Base-by-base conservation (phyloP, 2,797 vertebrate species). In the Eulemur mongoz region DNA sequence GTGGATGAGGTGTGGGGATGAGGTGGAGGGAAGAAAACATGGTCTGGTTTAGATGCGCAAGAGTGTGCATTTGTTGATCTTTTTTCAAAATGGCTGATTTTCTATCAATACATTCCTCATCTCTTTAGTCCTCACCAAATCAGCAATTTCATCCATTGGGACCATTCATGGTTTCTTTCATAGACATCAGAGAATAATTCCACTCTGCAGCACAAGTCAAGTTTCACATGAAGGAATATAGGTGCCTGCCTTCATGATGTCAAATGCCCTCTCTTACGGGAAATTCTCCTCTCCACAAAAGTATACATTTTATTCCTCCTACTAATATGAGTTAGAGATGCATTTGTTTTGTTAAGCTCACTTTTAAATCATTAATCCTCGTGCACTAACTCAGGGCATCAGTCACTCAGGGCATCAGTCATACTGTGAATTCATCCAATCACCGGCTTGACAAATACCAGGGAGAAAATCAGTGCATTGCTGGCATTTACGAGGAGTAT, bases 311-410 rank as follows among this genome's bases (percentile, higher is more conserved):
- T 32, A 50, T 4, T 59, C 23, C 23, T 79, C 63, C 48, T 52
- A 13, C 4, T 6, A 93, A 87, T 89, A 52, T 61, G 27, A 92
- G 81, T 75, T 79, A 18, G n/a, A 93, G 32, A 61, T 72, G 79
- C 27, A 18, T 85, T 88, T 92, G 17, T 63, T 94, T 95, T 69
- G 59, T 25, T 81, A 63, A 25, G 4, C 27, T 82, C 22, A 38
- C 10, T 87, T 97, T 95, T 73, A 96, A 91, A 43, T 82, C 70
- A 83, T 75, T 91, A 93, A 85, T 61, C 38, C 10, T 84, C 69
- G 32, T 40, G 27, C 75, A 67, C 18, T 88, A 48, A 92, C 27
- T 17, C 32, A 38, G 54, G 70, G 27, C 14, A 38, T 57, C 84
- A 59, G 57, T 59, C 57, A 92, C 27, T 17, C 32, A 38, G 48